Conservation (phyloP, 2,888 invertebrate genomes). For the Lydus trimaculatus region DNA sequence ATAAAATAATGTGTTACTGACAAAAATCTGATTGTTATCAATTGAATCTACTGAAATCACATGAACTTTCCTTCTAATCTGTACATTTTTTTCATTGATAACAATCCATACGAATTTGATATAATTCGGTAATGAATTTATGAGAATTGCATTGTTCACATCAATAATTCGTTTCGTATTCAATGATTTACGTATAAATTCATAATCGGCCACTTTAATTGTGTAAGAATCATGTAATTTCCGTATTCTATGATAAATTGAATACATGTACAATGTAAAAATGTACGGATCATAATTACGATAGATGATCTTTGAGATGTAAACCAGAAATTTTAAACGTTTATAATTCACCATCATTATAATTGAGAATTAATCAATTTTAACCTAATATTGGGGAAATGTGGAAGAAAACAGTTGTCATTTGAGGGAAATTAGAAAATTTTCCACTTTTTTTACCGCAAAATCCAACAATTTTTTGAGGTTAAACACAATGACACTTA, state of each 20-base stretch:
- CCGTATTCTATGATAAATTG: slow-evolving; percentile 46
- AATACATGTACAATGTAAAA: slow-evolving; percentile 55
- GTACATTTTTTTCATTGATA: slow-evolving; percentile 11
- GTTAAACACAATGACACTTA: slow-evolving; percentile 3
- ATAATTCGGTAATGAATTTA: slow-evolving; percentile 36
- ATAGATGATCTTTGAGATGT: slow-evolving; percentile 28
- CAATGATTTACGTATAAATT: slow-evolving; percentile 34
- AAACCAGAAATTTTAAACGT: slow-evolving; percentile 12
- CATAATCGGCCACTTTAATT: slow-evolving; percentile 38
- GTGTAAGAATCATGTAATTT: slow-evolving; percentile 44
- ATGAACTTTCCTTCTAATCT: slow-evolving; percentile 24
- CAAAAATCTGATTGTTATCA: neutral
- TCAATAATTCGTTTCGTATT: slow-evolving; percentile 40
- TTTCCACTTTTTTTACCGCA: neutral
- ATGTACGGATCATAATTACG: slow-evolving; percentile 47
- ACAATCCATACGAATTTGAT: slow-evolving; percentile 12
- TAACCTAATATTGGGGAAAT: neutral
- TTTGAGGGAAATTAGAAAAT: neutral
- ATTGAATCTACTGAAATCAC: slow-evolving; percentile 24
- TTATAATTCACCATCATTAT: neutral
- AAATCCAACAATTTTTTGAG: slow-evolving; percentile 7
- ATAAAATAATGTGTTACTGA: slow-evolving; percentile 19
- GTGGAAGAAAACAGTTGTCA: neutral
- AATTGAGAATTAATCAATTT: neutral
- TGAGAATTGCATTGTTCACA: slow-evolving; percentile 48